These are phyloP conservation scores for Globodera ellingtonae DNA, from an alignment of 1,140 invertebrate species.

Conservation along the genomic window DNA sequence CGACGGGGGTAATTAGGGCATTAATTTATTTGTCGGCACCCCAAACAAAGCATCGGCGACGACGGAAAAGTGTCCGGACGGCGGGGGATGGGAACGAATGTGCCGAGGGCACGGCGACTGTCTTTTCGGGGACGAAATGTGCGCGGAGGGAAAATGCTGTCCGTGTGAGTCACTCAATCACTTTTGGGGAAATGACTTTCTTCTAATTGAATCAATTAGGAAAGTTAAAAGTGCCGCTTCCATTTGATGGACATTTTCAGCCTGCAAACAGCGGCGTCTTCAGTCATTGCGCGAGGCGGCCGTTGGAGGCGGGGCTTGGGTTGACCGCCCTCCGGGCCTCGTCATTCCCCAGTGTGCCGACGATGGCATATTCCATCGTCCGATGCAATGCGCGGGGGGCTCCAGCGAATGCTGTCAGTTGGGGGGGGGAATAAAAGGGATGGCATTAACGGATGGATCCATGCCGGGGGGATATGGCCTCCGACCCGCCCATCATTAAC, in stretches of 20 bases:
- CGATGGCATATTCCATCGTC: constrained; percentile 24
- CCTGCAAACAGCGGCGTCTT: constrained; percentile 33
- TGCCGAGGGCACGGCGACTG: constrained; percentile 39
- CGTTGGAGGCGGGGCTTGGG: neutral
- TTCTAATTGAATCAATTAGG: constrained; percentile 12
- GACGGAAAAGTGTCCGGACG: constrained; percentile 31
- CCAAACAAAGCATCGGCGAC: neutral
- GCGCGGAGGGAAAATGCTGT: constrained; percentile 47
- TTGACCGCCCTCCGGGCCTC: neutral
- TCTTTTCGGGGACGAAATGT: constrained; percentile 44
- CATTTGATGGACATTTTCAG: constrained; percentile 12
- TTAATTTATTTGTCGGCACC: constrained; percentile 11
- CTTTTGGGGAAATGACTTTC: neutral
- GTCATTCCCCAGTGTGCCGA: constrained; percentile 40
- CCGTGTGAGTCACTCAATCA: constrained; percentile 29
- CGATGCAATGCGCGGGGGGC: constrained; percentile 39
- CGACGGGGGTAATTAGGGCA: neutral
- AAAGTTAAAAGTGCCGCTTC: neutral
- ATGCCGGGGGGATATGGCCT: too few species aligned
- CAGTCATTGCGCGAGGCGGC: constrained; percentile 31
- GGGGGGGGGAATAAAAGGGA: constrained; percentile 18
- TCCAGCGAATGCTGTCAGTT: constrained; percentile 34
- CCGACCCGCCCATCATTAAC: too few species aligned
- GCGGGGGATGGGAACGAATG: constrained; percentile 31
- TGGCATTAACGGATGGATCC: too few species aligned